Conservation (phyloP, 2,888 invertebrate genomes). For the Auanema sp. region DNA sequence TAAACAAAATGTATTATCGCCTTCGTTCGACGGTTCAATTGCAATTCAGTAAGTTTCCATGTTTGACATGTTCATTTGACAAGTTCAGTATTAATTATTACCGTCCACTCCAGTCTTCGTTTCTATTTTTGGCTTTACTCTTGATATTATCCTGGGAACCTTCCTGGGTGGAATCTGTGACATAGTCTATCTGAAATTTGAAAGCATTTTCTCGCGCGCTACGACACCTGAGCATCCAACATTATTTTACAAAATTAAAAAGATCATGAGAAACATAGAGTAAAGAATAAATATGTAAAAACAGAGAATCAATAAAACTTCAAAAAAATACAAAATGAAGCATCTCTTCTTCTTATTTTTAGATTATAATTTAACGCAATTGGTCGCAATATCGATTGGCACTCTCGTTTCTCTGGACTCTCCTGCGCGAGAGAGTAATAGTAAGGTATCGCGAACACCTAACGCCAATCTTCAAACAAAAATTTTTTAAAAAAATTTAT, state of each 20-base stretch:
- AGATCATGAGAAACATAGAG: conserved; percentile 4
- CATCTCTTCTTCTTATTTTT: no score
- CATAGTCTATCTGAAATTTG: conserved; percentile 10
- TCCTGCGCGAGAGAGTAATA: conserved; percentile 11
- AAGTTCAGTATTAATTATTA: no score
- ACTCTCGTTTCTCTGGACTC: conserved; percentile 1
- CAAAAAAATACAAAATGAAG: no score
- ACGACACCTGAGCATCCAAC: conserved; percentile 22
- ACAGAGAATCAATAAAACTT: conserved; percentile 14
- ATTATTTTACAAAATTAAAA: conserved; percentile 16
- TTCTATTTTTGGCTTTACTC: conserved; percentile 8
- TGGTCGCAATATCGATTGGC: no score
- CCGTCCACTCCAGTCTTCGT: background rate
- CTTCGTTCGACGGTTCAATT: no score
- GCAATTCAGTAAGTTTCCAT: no score
- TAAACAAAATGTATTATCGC: no score
- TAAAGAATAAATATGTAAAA: conserved; percentile 6
- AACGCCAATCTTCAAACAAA: background rate
- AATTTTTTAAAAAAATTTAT: background rate
- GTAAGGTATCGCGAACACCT: background rate
- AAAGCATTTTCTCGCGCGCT: conserved; percentile 2
- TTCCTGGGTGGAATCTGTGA: conserved; percentile 9
- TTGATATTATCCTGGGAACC: conserved; percentile 19
- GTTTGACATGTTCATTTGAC: no score
- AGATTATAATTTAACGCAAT: no score